phyloP scores from a whole-genome alignment of 2,113 vertebrate species.

The Limanda limanda region DNA sequence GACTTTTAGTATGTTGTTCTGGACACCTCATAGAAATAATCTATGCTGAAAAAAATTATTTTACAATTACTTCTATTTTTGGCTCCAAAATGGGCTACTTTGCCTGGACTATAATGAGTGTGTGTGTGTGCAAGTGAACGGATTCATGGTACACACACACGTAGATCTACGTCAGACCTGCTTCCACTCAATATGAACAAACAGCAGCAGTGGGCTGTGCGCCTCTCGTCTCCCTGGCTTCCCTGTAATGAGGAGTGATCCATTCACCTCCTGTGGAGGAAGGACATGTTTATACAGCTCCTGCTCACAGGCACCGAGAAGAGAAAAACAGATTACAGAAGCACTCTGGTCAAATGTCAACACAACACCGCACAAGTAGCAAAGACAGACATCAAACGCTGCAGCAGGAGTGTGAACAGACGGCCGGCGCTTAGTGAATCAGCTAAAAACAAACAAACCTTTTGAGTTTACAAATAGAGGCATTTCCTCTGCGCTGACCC shows the following conservation, averaged over 20 bases:
- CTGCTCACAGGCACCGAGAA: conserved; percentile 71
- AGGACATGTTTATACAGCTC: conserved; percentile 81
- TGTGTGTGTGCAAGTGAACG: background rate
- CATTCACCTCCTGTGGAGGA: conserved; percentile 74
- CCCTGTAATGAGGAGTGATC: conserved; percentile 77
- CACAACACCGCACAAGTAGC: conserved; percentile 65
- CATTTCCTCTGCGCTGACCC: conserved; percentile 69
- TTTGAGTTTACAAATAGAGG: conserved; percentile 72
- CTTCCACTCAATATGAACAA: conserved; percentile 45
- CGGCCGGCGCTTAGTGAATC: conserved; percentile 60
- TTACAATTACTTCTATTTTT: too few relatives aligned
- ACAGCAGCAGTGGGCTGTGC: conserved; percentile 24
- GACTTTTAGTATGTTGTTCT: too few relatives aligned
- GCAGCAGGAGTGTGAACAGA: conserved; percentile 69
- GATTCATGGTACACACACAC: background rate
- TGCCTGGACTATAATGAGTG: too few relatives aligned
- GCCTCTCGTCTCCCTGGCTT: conserved; percentile 52
- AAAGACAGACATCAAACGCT: conserved; percentile 72
- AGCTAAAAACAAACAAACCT: conserved; percentile 75
- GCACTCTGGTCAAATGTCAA: conserved; percentile 80
- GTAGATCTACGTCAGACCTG: conserved; percentile 13
- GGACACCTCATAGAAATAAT: too few relatives aligned
- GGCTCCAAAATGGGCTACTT: too few relatives aligned
- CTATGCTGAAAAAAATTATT: too few relatives aligned
- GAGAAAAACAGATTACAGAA: conserved; percentile 79